A percentile compares a stretch with the other conserved stretches of the same genome.
phyloP scores from a whole-genome alignment of 2,888 invertebrate genomes.

The Labia minor region DNA sequence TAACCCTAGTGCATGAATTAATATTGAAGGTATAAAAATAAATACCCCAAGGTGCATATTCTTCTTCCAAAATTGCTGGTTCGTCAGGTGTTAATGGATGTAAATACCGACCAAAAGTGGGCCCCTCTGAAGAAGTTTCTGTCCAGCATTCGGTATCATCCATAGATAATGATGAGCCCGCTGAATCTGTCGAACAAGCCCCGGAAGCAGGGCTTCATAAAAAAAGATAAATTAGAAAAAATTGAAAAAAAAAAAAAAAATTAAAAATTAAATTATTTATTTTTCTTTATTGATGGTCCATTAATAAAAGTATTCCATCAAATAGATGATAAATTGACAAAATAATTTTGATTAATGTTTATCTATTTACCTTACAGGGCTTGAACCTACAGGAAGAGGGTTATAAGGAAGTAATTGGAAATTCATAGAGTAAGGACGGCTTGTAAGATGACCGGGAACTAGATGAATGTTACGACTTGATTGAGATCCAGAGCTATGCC shows the following conservation, averaged over 20 bases:
- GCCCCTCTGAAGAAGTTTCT: conserved; percentile 29
- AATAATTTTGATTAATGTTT: not conserved
- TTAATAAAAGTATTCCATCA: conserved; percentile 13
- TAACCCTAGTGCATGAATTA: no score
- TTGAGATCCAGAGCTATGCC: conserved; percentile 34
- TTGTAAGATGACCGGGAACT: conserved; percentile 37
- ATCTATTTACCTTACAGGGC: conserved; percentile 39
- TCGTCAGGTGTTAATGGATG: conserved; percentile 51
- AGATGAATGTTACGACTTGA: conserved; percentile 30
- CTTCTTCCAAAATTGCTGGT: conserved; percentile 51
- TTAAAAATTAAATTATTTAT: no score
- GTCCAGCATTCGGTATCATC: conserved; percentile 45
- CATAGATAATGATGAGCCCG: conserved; percentile 56
- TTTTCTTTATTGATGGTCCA: not conserved
- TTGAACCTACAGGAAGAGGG: conserved; percentile 42
- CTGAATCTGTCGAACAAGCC: conserved; percentile 52
- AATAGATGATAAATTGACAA: not conserved
- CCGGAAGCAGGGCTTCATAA: conserved; percentile 48
- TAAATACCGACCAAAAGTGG: conserved; percentile 35
- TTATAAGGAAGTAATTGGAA: conserved; percentile 40
- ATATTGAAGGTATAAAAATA: no score
- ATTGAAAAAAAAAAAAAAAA: no score
- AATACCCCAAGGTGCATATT: conserved; percentile 20
- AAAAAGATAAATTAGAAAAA: not conserved
- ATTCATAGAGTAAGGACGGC: conserved; percentile 38